phyloP scores from a whole-genome alignment of 2,113 vertebrate genomes.

The Serilophus lunatus region DNA sequence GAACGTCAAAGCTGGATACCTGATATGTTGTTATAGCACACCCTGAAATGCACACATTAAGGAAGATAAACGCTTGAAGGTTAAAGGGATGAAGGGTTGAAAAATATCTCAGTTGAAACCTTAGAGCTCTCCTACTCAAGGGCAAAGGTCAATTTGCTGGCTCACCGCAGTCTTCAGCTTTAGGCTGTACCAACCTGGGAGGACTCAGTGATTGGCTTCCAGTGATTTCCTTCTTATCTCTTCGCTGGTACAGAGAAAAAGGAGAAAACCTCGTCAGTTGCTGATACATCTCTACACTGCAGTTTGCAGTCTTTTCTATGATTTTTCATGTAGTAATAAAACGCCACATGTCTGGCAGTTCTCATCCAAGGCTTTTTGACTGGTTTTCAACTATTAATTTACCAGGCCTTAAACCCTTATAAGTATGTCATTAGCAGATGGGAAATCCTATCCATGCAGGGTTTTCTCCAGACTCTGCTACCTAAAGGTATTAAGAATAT shows the following conservation, averaged over 20 bases:
- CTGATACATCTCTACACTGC: background rate
- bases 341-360: background rate
- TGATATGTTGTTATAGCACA: background rate
- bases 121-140: background rate
- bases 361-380: background rate
- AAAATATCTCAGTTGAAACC: conserved; percentile 20
- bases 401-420: background rate
- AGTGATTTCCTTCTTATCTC: background rate
- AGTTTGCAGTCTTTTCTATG: background rate
- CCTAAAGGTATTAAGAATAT: background rate
- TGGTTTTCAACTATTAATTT: background rate
- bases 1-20: background rate
- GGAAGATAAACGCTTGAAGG: conserved; percentile 25
- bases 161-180: background rate
- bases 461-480: background rate
- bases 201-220: background rate
- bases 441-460: background rate
- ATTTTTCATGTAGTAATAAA: background rate
- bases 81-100: background rate
- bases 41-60: background rate
- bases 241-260: background rate
- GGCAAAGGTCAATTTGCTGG: background rate
- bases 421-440: background rate
- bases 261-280: background rate
- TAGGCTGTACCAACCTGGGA: background rate